Base-by-base conservation (phyloP, 2,797 vertebrate genomes). In the Thalassophryne amazonica region DNA sequence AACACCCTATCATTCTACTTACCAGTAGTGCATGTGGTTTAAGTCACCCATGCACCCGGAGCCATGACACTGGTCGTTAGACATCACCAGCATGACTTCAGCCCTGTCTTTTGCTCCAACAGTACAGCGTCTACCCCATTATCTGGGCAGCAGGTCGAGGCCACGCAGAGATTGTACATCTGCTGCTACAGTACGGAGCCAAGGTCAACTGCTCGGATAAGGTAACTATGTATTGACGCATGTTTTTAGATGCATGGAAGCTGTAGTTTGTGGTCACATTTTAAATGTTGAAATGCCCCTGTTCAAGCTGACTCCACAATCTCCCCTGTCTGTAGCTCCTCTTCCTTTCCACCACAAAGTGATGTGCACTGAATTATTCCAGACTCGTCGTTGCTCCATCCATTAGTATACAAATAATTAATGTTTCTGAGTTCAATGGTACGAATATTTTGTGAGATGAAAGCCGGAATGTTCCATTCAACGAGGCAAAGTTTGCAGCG, bases 131-230 rank as follows among this genome's bases (percentile, higher is more conserved):
- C 67, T 99, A 97, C 81, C 96, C 97, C 32, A 92, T 99, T 73
- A 99, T 99, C 72, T 99, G 97, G 97, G 97, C 97, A 2, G 95
- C 97, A 6, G 97, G 97, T 38, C 91, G 97, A 43, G 97, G 97
- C 59, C 96, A 99, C 7, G 92, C 91, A 0, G 94, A 94, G 60
- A 95, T 98, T 55, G 95, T 99, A 24, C 90, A 92, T 63, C 92
- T 95, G n/a, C 79, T 99, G 38, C 84, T 99, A 58, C 90, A 93
- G 47, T 75, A 95, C 4, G 95, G 94, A 49, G 95, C 94, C 55
- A 99, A 99, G 83, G 95, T 97, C 86, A 99, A 99, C 90, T 99
- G 97, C 79, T 98, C 96, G 15, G 97, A 99, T 83, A 99, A 98
- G 93, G 97, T 99, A 80, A 75, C 82, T 55, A 34, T 31, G 45